Evolutionary conservation across 2,113 vertebrate genomes (phyloP).

Genomic region (Scatophagus argus): DNA sequence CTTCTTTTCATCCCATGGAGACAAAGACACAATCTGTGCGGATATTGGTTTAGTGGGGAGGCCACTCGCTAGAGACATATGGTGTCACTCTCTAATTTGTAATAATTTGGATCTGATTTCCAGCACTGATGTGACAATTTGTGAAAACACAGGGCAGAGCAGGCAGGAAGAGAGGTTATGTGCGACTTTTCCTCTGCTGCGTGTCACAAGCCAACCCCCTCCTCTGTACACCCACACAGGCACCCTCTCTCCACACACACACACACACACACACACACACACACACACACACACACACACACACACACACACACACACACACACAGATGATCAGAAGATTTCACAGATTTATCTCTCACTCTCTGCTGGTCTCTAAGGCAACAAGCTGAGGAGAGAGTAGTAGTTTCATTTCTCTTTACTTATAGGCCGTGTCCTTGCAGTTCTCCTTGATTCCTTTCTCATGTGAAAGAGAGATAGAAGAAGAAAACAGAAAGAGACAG

Average conservation of each 20-base stretch:
- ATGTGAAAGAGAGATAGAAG: neutral
- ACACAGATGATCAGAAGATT: constrained; percentile 68
- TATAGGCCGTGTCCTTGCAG: constrained; percentile 34
- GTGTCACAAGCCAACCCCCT: constrained; percentile 37
- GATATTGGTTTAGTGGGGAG: constrained; percentile 32
- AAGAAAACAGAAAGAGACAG: neutral
- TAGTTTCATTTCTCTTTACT: constrained; percentile 49
- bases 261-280: constrained; percentile 31
- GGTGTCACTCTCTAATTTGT: constrained; percentile 42
- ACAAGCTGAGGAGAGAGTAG: constrained; percentile 48
- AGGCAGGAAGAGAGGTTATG: neutral
- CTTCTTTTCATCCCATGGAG: constrained; percentile 22
- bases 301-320: constrained; percentile 40
- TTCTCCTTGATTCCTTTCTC: constrained; percentile 46
- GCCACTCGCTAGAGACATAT: neutral
- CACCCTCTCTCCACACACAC: constrained; percentile 10
- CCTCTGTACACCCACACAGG: constrained; percentile 49
- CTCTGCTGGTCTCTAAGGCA: constrained; percentile 69
- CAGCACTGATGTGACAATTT: constrained; percentile 42
- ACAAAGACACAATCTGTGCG: constrained; percentile 3
- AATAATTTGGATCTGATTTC: constrained; percentile 58
- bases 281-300: constrained; percentile 21
- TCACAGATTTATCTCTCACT: constrained; percentile 62
- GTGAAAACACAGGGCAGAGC: constrained; percentile 23
- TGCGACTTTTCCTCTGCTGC: constrained; percentile 25